These are phyloP conservation scores for Porites lutea DNA, from an alignment of 64 coral and sea anemone genomes.

Conservation along the genomic window DNA sequence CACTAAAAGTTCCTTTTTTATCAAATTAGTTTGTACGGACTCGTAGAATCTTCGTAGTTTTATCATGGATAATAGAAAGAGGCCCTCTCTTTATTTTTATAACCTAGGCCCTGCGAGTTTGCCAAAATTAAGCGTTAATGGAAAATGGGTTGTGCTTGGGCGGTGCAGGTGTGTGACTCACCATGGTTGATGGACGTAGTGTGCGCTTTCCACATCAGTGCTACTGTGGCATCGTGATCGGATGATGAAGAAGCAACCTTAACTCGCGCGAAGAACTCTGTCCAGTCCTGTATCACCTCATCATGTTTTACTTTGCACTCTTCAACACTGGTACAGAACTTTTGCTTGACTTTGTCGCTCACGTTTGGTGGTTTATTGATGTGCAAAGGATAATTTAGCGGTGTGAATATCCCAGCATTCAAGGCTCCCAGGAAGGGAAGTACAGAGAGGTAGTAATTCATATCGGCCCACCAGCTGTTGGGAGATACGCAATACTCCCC, in stretches of 20 bases:
- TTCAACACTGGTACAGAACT: slow-evolving; percentile 70
- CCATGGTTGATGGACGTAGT: slow-evolving; percentile 69
- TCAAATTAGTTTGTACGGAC: no score
- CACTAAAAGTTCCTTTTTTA: no score
- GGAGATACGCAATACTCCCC: slow-evolving; percentile 23
- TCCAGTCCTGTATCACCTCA: slow-evolving; percentile 71
- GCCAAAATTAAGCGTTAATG: no score
- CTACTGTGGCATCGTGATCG: slow-evolving; percentile 49
- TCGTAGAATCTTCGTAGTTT: no score
- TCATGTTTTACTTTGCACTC: slow-evolving; percentile 46
- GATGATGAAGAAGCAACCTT: not conserved
- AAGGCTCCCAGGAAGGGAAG: slow-evolving; percentile 84
- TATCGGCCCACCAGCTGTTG: slow-evolving; percentile 92
- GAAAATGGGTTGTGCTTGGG: no score
- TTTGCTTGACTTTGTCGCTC: slow-evolving; percentile 41
- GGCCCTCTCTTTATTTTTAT: no score
- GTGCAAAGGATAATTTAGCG: slow-evolving; percentile 45
- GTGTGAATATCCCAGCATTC: slow-evolving; percentile 61
- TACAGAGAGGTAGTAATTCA: slow-evolving; percentile 91
- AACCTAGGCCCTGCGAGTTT: no score
- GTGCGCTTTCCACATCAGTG: slow-evolving; percentile 76
- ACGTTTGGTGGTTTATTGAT: slow-evolving; percentile 59
- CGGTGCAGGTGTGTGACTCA: not conserved
- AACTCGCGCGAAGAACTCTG: slow-evolving; percentile 61
- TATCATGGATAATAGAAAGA: no score